Percentiles rank a stretch among this genome's conserved stretches.
These are phyloP conservation scores for Aphelocoma californica DNA, from an alignment of 2,797 vertebrate species.

Conservation along the genomic window DNA sequence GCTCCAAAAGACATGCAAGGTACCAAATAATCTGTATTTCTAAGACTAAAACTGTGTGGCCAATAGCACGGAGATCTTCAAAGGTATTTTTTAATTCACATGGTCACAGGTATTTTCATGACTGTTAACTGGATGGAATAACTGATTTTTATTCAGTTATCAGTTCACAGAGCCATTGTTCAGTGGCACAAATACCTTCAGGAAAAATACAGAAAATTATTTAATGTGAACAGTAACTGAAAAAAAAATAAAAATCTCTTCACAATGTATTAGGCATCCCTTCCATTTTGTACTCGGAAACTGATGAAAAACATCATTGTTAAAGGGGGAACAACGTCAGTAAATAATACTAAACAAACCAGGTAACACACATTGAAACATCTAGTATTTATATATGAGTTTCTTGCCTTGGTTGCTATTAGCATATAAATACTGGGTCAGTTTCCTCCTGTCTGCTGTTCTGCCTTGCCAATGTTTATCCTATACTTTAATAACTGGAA, in stretches of 20 bases:
- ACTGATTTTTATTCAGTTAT: background rate
- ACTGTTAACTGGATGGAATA: background rate
- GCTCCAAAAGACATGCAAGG: background rate
- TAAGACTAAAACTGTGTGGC: background rate
- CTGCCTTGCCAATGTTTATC: background rate
- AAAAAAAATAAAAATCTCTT: background rate
- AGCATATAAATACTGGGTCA: background rate
- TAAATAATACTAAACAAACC: background rate
- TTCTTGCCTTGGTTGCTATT: background rate
- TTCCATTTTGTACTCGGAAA: background rate
- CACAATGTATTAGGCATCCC: background rate
- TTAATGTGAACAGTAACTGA: background rate
- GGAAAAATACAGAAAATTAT: background rate
- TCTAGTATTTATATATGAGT: background rate
- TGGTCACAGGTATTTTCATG: background rate
- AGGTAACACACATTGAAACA: background rate
- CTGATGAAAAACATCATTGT: background rate
- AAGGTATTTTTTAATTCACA: background rate
- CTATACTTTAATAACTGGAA: background rate
- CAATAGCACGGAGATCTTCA: background rate
- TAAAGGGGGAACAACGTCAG: background rate
- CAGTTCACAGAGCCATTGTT: background rate
- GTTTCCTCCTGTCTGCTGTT: background rate
- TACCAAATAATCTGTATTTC: background rate
- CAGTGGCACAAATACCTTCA: background rate